Evolutionary conservation across 2,888 invertebrate species (phyloP).

Genomic region (Quadroppia sp.): DNA sequence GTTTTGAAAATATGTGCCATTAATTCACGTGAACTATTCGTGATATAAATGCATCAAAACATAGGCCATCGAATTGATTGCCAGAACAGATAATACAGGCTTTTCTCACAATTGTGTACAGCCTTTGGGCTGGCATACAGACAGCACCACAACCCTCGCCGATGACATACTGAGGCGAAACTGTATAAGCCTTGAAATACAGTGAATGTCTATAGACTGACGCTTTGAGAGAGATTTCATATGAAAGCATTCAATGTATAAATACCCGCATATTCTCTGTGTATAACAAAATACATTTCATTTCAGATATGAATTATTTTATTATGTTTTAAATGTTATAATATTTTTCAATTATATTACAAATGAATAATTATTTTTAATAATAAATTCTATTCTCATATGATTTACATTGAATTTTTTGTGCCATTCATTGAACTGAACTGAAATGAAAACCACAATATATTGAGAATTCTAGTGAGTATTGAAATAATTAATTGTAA

Average conservation of each 20-base stretch:
- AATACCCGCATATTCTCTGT: neutral
- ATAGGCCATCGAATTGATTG: neutral
- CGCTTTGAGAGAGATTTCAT: neutral
- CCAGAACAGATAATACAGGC: too few species aligned
- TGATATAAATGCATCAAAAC: constrained; percentile 20
- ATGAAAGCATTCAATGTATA: neutral
- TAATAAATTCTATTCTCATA: neutral
- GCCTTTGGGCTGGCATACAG: too few species aligned
- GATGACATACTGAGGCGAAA: too few species aligned
- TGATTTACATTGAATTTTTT: neutral
- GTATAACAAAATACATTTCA: neutral
- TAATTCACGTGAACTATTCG: constrained; percentile 12
- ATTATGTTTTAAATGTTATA: neutral
- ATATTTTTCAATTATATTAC: neutral
- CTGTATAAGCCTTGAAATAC: constrained; percentile 24
- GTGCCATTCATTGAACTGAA: neutral
- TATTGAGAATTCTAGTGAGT: neutral
- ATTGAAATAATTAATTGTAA: neutral
- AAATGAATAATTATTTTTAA: neutral
- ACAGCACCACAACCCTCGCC: too few species aligned
- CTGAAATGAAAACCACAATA: neutral
- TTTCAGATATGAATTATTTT: neutral
- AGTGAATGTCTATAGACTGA: constrained; percentile 26
- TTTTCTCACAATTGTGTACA: too few species aligned
- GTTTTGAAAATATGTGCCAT: neutral